Conservation (phyloP, 2,888 invertebrate species). For the Stenotaenia linearis region DNA sequence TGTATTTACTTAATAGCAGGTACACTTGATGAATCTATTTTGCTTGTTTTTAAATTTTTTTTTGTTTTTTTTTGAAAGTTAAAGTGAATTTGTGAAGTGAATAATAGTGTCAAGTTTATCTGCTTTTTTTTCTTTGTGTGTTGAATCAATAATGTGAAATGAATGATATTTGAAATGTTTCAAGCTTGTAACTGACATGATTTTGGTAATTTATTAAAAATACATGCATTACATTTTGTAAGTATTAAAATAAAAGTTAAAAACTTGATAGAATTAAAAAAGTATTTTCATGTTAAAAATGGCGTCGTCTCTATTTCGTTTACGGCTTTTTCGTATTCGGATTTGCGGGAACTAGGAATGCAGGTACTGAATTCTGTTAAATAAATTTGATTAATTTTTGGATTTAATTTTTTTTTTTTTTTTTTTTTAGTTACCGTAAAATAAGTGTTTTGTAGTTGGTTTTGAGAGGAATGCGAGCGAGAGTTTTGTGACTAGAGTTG, state of each 20-base stretch:
- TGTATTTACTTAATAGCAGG: not conserved
- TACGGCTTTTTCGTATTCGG: not conserved
- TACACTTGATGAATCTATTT: not conserved
- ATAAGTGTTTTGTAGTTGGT: not conserved
- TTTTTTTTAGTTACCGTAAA: not conserved
- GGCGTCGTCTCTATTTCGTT: not conserved
- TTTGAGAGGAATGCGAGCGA: not conserved
- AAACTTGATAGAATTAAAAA: not conserved
- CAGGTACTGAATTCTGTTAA: not conserved
- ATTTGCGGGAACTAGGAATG: not conserved
- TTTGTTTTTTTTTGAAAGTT: not conserved
- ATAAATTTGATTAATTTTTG: not conserved
- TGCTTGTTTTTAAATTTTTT: too few relatives aligned
- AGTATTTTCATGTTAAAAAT: not conserved
- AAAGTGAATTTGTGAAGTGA: not conserved
- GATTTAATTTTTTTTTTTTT: not conserved
- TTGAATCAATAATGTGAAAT: not conserved
- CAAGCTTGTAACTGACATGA: not conserved
- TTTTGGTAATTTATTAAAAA: not conserved
- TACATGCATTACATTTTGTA: not conserved
- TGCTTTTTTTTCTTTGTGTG: not conserved
- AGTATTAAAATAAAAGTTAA: not conserved
- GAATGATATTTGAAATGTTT: not conserved
- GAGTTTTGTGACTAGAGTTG: not conserved
- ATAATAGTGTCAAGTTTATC: not conserved